phyloP scores from a whole-genome alignment of 2,888 invertebrate genomes.

The Argynnis bischoffii region DNA sequence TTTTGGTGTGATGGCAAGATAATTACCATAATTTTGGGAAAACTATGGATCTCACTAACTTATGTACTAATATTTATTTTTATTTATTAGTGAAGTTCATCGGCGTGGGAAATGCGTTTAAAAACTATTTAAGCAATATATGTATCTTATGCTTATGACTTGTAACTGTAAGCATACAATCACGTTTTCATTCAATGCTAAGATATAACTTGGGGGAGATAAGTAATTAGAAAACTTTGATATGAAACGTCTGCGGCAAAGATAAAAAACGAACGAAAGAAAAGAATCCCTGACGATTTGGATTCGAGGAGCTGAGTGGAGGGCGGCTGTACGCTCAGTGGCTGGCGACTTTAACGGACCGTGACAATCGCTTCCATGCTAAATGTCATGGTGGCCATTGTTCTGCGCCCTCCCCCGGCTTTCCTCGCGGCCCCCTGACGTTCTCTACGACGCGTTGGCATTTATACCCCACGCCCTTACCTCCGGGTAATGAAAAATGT shows the following conservation, averaged over 20 bases:
- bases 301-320: constrained; percentile 64
- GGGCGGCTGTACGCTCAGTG: constrained; percentile 69
- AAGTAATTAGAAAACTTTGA: constrained; percentile 46
- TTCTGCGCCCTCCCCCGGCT: constrained; percentile 57
- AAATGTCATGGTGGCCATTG: constrained; percentile 82
- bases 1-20: no score
- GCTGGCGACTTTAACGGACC: constrained; percentile 73
- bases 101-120: background rate
- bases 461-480: constrained; percentile 69
- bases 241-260: constrained; percentile 46
- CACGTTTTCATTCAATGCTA: constrained; percentile 26
- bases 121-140: constrained; percentile 47
- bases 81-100: no score
- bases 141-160: constrained; percentile 43
- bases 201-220: constrained; percentile 35
- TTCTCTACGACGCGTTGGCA: constrained; percentile 69
- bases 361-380: constrained; percentile 81
- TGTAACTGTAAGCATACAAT: constrained; percentile 19
- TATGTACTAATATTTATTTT: no score
- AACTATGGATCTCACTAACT: no score
- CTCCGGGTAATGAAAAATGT: constrained; percentile 67
- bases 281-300: constrained; percentile 54
- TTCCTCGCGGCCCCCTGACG: constrained; percentile 53
- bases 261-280: constrained; percentile 47
- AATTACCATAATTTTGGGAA: no score